Base-by-base conservation (phyloP, 2,888 invertebrate genomes). In the Protonemura montana region DNA sequence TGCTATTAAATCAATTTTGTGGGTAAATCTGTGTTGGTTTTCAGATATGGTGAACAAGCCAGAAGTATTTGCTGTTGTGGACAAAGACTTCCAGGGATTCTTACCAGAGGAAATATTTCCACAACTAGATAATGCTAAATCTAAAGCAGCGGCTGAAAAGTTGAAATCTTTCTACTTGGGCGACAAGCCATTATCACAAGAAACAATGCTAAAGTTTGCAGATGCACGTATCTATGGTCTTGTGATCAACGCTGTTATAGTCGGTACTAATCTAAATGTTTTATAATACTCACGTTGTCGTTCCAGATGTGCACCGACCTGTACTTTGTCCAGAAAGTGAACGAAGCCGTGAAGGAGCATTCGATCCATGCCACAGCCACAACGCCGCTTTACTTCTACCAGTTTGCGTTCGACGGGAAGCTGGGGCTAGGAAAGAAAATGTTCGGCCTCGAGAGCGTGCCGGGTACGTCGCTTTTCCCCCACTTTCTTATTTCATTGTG, bases 231-330 rank as follows among this genome's bases (percentile, higher is more conserved):
- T 0, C 21, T n/a, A n/a, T n/a, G n/a, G n/a, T n/a, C n/a, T n/a
- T n/a, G n/a, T n/a, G n/a, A n/a, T n/a, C n/a, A n/a, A n/a, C n/a
- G n/a, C n/a, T n/a, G n/a, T n/a, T n/a, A n/a, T n/a, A n/a, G n/a
- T n/a, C n/a, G 35, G 10, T 10, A 35, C 35, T 10, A 35, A 35
- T 35, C 35, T 10, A 35, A 35, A 35, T 35, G 35, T 7, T 76
- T n/a, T n/a, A n/a, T n/a, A n/a, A n/a, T n/a, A n/a, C n/a, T n/a
- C n/a, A n/a, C 26, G n/a, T 13, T 27, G 76, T 21, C n/a, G 41
- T 87, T 86, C 10, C 80, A 88, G 88, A 30, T 88, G 10, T 28
- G 59, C 13, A 86, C 85, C 26, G 88, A 88, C 41, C 28, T 35
- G 27, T 35, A 80, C 76, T 87, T 87, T 81, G 87, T 86, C n/a